These are phyloP conservation scores for Liolophura sinensis DNA, from an alignment of 1,140 invertebrate species.

Conservation along the genomic window DNA sequence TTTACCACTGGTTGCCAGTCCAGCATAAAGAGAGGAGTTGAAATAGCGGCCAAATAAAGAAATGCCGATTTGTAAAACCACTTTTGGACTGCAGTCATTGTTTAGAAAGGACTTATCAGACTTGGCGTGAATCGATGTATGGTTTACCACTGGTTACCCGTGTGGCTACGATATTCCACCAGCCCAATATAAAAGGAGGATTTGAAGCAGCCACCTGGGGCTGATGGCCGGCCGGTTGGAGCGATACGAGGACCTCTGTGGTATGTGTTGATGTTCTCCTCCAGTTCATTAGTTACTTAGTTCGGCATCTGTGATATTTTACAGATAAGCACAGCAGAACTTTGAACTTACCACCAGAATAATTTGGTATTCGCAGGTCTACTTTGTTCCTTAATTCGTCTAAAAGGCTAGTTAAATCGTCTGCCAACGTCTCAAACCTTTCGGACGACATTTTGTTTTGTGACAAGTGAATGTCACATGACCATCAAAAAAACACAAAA, in stretches of 20 bases:
- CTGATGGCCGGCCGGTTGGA: background rate
- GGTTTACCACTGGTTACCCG: no score
- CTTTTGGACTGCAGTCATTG: no score
- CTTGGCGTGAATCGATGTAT: no score
- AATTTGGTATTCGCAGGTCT: conserved; percentile 40
- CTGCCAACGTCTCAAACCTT: conserved; percentile 61
- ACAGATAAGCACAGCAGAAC: conserved; percentile 4
- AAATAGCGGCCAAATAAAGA: no score
- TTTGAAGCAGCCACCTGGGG: background rate
- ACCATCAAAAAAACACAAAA: background rate
- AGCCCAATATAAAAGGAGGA: background rate
- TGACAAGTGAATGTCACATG: conserved; percentile 8
- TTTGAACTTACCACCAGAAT: conserved; percentile 41
- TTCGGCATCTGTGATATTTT: no score
- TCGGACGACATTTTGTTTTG: conserved; percentile 59
- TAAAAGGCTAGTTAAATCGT: conserved; percentile 54
- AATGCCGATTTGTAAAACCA: no score
- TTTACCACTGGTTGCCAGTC: no score
- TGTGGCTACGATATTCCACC: background rate
- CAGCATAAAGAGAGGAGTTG: no score
- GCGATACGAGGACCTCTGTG: conserved; percentile 5
- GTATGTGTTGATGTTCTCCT: no score
- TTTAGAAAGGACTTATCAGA: no score
- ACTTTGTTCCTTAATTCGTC: conserved; percentile 49
- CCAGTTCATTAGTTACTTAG: no score